Percentiles rank a stretch among this genome's conserved stretches.
phyloP scores from a whole-genome alignment of 64 coral and sea anemone species.

The Trachythela sp. region DNA sequence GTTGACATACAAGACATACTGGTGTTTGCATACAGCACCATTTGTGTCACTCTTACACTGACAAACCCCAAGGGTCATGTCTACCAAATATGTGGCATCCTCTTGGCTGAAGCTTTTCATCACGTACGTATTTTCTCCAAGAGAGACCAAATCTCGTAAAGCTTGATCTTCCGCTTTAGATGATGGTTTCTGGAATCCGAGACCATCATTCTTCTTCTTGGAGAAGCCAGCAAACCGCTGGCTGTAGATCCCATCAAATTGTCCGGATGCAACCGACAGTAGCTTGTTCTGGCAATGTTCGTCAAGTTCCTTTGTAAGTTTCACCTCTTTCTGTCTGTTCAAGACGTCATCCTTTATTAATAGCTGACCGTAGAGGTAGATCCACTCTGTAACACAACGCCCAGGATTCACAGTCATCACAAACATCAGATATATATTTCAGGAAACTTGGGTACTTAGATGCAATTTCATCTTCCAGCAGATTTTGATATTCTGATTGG shows the following conservation, averaged over 20 bases:
- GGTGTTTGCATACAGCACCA: not conserved
- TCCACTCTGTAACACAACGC: slow-evolving; percentile 2
- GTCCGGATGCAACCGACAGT: not conserved
- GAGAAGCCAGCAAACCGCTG: not conserved
- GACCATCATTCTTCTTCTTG: slow-evolving; percentile 4
- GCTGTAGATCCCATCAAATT: slow-evolving; percentile 10
- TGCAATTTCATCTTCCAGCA: not conserved
- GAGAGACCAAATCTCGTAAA: not conserved
- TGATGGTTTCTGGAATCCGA: slow-evolving; percentile 10
- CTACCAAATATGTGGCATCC: not conserved
- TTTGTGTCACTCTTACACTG: not conserved
- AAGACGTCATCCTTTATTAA: slow-evolving; percentile 26
- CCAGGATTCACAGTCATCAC: not conserved
- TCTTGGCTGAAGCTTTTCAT: not conserved
- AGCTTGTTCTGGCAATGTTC: slow-evolving; percentile 23
- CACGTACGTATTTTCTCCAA: not conserved
- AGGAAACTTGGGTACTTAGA: not conserved
- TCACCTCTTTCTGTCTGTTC: slow-evolving; percentile 2
- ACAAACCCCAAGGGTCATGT: not conserved
- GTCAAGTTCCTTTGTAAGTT: slow-evolving; percentile 23
- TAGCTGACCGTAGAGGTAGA: not conserved
- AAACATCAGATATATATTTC: slow-evolving; percentile 4
- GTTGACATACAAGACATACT: not conserved
- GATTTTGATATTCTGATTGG: not conserved
- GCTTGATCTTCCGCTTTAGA: not conserved